Base-by-base conservation (phyloP, 2,888 invertebrate genomes). In the Ctenicera cuprea region DNA sequence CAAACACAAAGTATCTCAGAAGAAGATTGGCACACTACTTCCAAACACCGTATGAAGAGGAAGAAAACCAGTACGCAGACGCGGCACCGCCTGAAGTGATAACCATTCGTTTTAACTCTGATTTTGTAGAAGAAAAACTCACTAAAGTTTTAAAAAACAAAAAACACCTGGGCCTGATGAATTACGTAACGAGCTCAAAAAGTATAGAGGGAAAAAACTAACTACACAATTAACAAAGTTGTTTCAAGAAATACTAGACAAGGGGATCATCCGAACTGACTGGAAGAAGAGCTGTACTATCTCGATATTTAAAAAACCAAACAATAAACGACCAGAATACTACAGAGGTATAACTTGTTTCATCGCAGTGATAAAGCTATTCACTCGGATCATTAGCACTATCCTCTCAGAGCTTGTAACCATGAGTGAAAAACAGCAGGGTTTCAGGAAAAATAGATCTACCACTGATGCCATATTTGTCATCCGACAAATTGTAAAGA, bases 311-410 rank as follows among this genome's bases (percentile, higher is more conserved):
- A 41, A 41, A n/a, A 41, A 41, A 11, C 2, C 1, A n/a, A 12
- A 41, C 7, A 41, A 41, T 4, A 41, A 41, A 5, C 41, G 41
- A 41, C 41, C 41, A 41, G 41, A 11, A 41, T 4, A 41, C 11
- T 41, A 41, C 41, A 41, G 41, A 41, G 41, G 41, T n/a, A n/a
- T 41, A 41, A 41, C 41, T 3, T 8, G 2, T 5, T n/a, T n/a
- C 41, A 41, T 1, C 41, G 41, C 11, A 41, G 41, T 41, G 11
- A 41, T 41, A 11, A 41, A 41, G n/a, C 41, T 41, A 41, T 41
- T 41, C 41, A 41, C 41, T 8, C n/a, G 41, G 41, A 41, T 41
- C 41, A 41, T 41, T 11, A 41, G 41, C n/a, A 41, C n/a, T n/a
- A 41, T 41, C 5, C 41, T 41, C 41, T 41, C 2, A 11, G 41